phyloP scores from a whole-genome alignment of 2,797 vertebrate species.

The Streptopelia turtur region DNA sequence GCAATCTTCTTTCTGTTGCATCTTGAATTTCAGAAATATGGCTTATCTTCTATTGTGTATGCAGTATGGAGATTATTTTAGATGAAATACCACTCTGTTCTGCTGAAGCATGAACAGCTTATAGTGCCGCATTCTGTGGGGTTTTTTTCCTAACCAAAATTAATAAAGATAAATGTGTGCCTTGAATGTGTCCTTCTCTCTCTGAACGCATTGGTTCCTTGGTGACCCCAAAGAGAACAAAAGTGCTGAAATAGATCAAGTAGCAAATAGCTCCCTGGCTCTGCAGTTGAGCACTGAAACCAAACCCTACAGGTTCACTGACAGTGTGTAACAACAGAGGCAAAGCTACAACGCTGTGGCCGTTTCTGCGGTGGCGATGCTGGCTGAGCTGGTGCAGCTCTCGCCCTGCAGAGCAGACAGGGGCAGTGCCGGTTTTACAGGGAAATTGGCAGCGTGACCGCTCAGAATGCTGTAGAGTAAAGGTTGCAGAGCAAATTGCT shows the following conservation, averaged over 20 bases:
- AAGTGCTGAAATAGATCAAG: slow-evolving; percentile 2
- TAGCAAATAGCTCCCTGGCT: slow-evolving; percentile 4
- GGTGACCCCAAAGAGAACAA: neutral
- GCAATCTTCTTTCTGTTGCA: slow-evolving; percentile 24
- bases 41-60: slow-evolving; percentile 2
- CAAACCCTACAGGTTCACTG: neutral
- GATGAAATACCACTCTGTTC: slow-evolving; percentile 1
- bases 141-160: neutral
- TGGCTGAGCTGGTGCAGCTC: neutral
- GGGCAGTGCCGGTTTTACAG: neutral
- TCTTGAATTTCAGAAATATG: slow-evolving; percentile 32
- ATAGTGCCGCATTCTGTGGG: neutral
- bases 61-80: neutral
- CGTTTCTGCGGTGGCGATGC: neutral
- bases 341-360: neutral
- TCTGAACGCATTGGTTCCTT: neutral
- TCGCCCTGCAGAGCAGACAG: neutral
- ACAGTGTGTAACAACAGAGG: neutral
- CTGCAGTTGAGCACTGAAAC: neutral
- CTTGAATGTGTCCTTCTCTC: neutral
- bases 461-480: neutral
- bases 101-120: slow-evolving; percentile 14
- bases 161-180: neutral
- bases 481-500: neutral
- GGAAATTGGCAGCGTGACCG: neutral